A percentile compares a stretch with the other conserved stretches of the same genome.
Conservation (phyloP, 1,140 invertebrate genomes). For the Triops longicaudatus region DNA sequence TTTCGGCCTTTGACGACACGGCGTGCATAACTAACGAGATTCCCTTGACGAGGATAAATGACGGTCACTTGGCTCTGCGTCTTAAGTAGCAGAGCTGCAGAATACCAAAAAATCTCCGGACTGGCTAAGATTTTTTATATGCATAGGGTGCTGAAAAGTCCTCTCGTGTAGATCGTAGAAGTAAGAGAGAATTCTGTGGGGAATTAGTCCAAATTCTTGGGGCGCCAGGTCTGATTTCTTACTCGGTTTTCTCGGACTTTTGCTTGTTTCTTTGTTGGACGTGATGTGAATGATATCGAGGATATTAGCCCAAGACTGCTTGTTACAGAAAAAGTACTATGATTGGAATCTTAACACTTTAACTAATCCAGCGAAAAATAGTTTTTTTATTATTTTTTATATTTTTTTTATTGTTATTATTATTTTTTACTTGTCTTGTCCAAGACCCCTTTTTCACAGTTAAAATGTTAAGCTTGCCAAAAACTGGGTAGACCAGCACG, state of each 20-base stretch:
- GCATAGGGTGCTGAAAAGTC: slow-evolving; percentile 1
- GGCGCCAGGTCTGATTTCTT: neutral
- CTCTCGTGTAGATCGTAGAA: neutral
- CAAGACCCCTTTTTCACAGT: no score
- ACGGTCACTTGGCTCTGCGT: neutral
- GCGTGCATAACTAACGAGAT: slow-evolving; percentile 11
- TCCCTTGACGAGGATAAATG: slow-evolving; percentile 14
- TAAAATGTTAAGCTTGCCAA: no score
- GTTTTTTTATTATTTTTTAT: no score
- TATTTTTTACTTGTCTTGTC: no score
- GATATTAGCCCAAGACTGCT: neutral
- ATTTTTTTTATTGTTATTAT: no score
- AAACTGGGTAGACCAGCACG: neutral
- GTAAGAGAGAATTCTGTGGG: neutral
- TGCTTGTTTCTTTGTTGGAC: neutral
- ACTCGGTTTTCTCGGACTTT: neutral
- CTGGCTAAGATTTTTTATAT: neutral
- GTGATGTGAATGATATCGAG: neutral
- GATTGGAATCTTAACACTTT: neutral
- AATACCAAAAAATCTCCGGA: neutral
- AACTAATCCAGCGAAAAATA: neutral
- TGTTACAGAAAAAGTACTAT: no score
- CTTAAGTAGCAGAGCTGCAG: slow-evolving; percentile 4
- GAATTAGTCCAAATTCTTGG: neutral
- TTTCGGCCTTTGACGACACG: slow-evolving; percentile 6